Evolutionary conservation across 1,140 invertebrate genomes (phyloP), one percentile per base, ranked within the genome.

Genomic region (Pygmarrhopalites habei): DNA sequence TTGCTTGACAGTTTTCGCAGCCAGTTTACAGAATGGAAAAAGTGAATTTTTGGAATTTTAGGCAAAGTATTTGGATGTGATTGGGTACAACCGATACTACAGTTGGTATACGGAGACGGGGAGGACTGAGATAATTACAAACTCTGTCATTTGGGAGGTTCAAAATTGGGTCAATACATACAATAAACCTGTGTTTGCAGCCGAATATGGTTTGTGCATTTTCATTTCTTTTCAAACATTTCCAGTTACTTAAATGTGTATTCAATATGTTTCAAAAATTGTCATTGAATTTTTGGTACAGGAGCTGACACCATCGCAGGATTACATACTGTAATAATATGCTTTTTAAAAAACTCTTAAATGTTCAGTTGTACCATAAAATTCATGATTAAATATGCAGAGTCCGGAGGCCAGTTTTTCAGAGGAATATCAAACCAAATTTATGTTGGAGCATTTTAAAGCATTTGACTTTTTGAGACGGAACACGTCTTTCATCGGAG

Each of bases 401-500:
- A 26, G 25, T 52, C 49, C 49, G 10, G 25, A 26, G 5, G 7
- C 23, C 14, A n/a, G 79, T n/a, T 85, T 83, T 71, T 79, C 81
- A 2, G 83, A 85, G 73, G 83, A 86, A 71, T 85, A 82, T 72
- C 84, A 86, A 74, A 74, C 76, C 15, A 80, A 81, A 56, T 72
- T 83, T 49, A 73, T 85, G 68, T 63, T 72, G 28, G 71, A 80
- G 64, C 79, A 84, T 70, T 82, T 83, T 65, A 72, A 77, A 65
- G 79, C 78, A 0, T 83, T 86, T 73, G 82, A 86, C 72, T 64
- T 67, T 32, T 64, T 83, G 4, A 68, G 69, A 14, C 15, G 62
- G 14, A 72, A 76, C 57, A 74, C 76, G 14, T 77, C 74, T 59
- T 76, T 85, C 41, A 75, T 81, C 28, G 84, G 83, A 17, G 84